Evolutionary conservation across 35 echinoderm and acorn worm genomes (phyloP), one percentile per base, ranked within the genome.

Genomic region (Acanthaster planci): DNA sequence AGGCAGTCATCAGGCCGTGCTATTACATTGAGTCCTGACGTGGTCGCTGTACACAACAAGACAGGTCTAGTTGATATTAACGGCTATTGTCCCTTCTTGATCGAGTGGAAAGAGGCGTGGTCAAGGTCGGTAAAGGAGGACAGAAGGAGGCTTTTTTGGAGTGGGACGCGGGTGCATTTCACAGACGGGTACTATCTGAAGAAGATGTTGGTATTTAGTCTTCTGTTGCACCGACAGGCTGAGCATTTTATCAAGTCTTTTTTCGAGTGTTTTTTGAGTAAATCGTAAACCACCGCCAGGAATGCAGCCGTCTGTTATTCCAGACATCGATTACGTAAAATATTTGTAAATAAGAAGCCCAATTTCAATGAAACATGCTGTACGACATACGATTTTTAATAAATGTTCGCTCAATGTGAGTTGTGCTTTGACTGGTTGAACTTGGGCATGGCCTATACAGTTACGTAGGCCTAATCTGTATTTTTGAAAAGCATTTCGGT

Each of bases 131-230:
- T 37, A 79, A 79, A 40, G 77, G 77, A 79, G 77, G 37, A 15
- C 37, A 79, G 37, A 10, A 79, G 77, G 37, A 36, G 77, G 37
- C 7, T 79, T 26, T 79, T 37, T 10, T 79, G 77, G 77, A 79
- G 37, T 79, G 77, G 77, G 36, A 79, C 77, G 77, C 77, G 15
- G 77, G 38, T 79, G 77, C 37, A 7, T 40, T 39, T 79, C 77
- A 50, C 44, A 22, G 36, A 17, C 77, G 77, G 7, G 64, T 35
- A 72, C 29, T 8, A 29, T 27, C 64, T 72, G 4, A 47, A 47
- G 42, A 6, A 4, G 4, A 12, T 12, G 42, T 47, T 12, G 18
- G 64, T 16, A 29, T 72, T 14, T 72, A 19, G 26, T 31, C 64
- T 2, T 72, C 21, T 19, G 64, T 1, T 26, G 15, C 18, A 5